These are phyloP conservation scores for Drosophila longiperda DNA, from an alignment of 2,888 invertebrate species.

Conservation along the genomic window DNA sequence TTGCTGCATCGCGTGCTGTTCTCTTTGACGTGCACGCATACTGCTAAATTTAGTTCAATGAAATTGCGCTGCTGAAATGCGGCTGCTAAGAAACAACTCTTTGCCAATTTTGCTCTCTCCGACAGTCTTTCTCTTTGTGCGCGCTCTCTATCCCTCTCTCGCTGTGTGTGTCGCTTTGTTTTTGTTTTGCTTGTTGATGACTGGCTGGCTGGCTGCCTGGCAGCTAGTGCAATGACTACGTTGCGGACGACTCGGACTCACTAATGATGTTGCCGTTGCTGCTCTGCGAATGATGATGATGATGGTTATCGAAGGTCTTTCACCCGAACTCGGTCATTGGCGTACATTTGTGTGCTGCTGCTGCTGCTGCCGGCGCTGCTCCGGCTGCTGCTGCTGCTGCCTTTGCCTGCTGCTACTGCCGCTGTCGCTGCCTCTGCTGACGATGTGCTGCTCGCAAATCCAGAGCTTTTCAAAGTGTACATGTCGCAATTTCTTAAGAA, in stretches of 20 bases:
- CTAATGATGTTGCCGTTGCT: slow-evolving; percentile 73
- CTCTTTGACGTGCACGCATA: slow-evolving; percentile 49
- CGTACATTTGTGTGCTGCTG: slow-evolving; percentile 84
- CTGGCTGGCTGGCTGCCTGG: slow-evolving; percentile 41
- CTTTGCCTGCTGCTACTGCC: slow-evolving; percentile 36
- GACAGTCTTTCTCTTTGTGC: slow-evolving; percentile 20
- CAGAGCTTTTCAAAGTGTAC: slow-evolving; percentile 84
- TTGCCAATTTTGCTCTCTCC: slow-evolving; percentile 52
- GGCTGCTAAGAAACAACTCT: slow-evolving; percentile 27
- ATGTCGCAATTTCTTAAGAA: slow-evolving; percentile 85
- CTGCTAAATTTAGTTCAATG: slow-evolving; percentile 74
- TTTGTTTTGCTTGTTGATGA: slow-evolving; percentile 65
- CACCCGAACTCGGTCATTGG: slow-evolving; percentile 86
- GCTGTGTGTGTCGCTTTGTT: slow-evolving; percentile 55
- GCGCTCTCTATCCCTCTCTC: slow-evolving; percentile 14
- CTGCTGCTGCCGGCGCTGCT: slow-evolving; percentile 52
- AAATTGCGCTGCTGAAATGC: slow-evolving; percentile 53
- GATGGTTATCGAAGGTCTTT: slow-evolving; percentile 86
- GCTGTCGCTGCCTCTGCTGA: slow-evolving; percentile 44
- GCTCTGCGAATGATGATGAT: slow-evolving; percentile 82
- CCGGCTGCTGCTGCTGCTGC: slow-evolving; percentile 38
- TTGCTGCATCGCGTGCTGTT: slow-evolving; percentile 44
- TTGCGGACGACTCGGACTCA: slow-evolving; percentile 59
- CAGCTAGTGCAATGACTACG: slow-evolving; percentile 73
- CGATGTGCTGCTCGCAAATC: slow-evolving; percentile 81